A percentile compares a stretch with the other conserved stretches of the same genome.
Evolutionary conservation across 92 coral and sea anemone species (phyloP).

Genomic region (Epizoanthus stellaris): DNA sequence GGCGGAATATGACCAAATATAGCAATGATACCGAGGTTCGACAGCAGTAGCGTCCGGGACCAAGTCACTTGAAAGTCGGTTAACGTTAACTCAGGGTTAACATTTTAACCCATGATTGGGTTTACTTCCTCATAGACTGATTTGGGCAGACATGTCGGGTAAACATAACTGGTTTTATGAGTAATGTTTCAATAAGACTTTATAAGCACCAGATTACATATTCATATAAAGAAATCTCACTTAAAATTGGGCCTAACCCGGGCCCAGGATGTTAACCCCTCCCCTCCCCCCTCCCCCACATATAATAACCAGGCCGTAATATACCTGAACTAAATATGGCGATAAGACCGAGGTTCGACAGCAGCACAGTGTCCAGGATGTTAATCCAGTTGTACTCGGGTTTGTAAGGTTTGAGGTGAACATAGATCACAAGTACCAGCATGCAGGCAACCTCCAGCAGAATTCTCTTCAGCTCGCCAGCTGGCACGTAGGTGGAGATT

Average conservation of each 20-base stretch:
- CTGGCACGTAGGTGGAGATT: slow-evolving; percentile 51
- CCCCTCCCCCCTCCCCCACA: background rate
- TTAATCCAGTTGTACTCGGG: slow-evolving; percentile 72
- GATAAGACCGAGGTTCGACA: slow-evolving; percentile 60
- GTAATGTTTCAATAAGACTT: too few species aligned
- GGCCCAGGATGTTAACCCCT: too few species aligned
- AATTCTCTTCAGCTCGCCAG: slow-evolving; percentile 58
- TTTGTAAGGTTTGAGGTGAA: slow-evolving; percentile 80
- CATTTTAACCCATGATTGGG: too few species aligned
- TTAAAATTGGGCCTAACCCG: too few species aligned
- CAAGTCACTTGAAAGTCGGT: too few species aligned
- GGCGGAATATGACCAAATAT: background rate
- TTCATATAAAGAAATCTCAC: too few species aligned
- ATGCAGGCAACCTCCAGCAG: slow-evolving; percentile 74
- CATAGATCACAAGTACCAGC: slow-evolving; percentile 68
- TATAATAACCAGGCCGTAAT: background rate
- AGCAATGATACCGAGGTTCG: slow-evolving; percentile 59
- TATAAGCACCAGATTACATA: too few species aligned
- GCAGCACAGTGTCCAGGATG: slow-evolving; percentile 62
- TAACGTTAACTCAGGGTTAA: too few species aligned
- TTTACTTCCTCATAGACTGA: too few species aligned
- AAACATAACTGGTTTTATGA: too few species aligned
- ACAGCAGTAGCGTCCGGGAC: slow-evolving; percentile 61
- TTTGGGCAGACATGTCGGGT: too few species aligned
- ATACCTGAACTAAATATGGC: slow-evolving; percentile 49